Evolutionary conservation across 2,888 invertebrate genomes (phyloP).

Genomic region (Eristalinus aeneus): DNA sequence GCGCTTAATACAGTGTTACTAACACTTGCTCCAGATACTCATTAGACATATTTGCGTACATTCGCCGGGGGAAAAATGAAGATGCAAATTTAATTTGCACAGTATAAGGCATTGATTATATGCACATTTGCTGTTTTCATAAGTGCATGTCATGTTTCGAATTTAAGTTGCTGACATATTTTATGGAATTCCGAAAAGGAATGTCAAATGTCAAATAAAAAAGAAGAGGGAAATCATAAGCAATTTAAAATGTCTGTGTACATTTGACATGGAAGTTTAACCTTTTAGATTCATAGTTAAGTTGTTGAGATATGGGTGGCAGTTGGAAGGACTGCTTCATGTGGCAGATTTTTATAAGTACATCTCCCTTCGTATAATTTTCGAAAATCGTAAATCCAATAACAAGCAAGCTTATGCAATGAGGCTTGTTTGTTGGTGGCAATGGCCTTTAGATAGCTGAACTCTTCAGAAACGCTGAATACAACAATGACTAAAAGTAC

Average conservation of each 20-base stretch:
- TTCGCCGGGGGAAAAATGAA: neutral
- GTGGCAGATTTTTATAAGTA: too few relatives aligned
- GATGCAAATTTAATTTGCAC: conserved; percentile 10
- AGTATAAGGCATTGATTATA: neutral
- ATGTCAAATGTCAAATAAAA: neutral
- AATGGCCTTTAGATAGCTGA: too few relatives aligned
- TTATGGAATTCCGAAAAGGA: too few relatives aligned
- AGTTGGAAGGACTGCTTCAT: neutral
- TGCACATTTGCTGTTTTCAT: neutral
- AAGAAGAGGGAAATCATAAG: neutral
- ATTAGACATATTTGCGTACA: neutral
- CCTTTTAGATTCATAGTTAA: neutral
- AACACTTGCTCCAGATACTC: conserved; percentile 59
- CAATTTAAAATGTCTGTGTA: neutral
- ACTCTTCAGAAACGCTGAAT: too few relatives aligned
- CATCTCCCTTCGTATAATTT: too few relatives aligned
- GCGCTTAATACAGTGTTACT: neutral
- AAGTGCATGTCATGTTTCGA: neutral
- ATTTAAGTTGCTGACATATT: neutral
- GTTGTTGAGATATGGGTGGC: neutral
- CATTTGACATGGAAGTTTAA: neutral
- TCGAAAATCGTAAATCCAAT: too few relatives aligned
- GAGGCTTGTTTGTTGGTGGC: too few relatives aligned
- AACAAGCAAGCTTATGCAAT: too few relatives aligned
- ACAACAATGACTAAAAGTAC: too few relatives aligned